These are phyloP conservation scores for Patagioenas fasciata DNA, from an alignment of 2,113 vertebrate genomes.

Conservation along the genomic window DNA sequence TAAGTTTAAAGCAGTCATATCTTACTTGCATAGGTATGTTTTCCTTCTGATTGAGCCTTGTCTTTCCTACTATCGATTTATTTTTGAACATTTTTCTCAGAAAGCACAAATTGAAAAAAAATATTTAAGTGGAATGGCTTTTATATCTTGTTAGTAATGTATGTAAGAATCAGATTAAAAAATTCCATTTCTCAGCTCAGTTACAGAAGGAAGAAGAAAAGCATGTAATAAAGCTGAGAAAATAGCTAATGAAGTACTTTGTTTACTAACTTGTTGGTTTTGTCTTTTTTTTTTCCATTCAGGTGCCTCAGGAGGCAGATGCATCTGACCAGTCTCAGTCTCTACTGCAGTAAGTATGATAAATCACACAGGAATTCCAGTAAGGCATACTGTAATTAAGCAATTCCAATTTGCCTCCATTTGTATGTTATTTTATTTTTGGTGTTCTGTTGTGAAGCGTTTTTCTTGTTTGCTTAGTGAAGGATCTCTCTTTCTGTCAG, in stretches of 20 bases:
- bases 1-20: neutral
- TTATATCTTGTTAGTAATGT: neutral
- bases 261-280: neutral
- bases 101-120: neutral
- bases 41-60: neutral
- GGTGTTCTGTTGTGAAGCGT: neutral
- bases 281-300: neutral
- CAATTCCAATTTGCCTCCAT: neutral
- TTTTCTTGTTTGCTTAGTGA: slow-evolving; percentile 25
- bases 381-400: neutral
- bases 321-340: slow-evolving; percentile 36
- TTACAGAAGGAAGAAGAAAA: neutral
- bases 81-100: neutral
- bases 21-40: neutral
- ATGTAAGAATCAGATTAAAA: neutral
- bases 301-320: slow-evolving; percentile 4
- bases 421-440: neutral
- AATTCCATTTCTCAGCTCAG: neutral
- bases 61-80: neutral
- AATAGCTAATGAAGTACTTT: neutral
- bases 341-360: slow-evolving; percentile 68
- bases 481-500: neutral
- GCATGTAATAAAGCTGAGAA: neutral
- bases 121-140: neutral
- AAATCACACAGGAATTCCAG: neutral